Base-by-base conservation (phyloP, 1,140 invertebrate species). In the Anthonomus grandis region DNA sequence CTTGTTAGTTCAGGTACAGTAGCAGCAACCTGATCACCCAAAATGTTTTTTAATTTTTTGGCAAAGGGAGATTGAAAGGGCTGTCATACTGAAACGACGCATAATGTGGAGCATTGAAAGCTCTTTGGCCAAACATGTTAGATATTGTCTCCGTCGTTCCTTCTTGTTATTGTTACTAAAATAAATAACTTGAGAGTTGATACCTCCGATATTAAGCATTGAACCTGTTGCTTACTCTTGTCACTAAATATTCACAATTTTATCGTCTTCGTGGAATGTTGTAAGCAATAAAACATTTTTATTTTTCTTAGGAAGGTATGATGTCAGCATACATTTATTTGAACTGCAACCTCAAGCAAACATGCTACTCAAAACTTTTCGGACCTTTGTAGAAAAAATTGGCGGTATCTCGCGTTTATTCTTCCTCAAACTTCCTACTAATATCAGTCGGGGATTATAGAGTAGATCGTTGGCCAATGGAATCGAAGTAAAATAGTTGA, bases 351-450 rank as follows among this genome's bases (percentile, higher is more conserved):
- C 27, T 6, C 6, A n/a, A 6, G 27, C 27, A 6, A n/a, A 6
- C 6, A n/a, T 31, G n/a, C 27, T 31, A 31, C 27, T 31, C n/a
- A 8, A 8, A 31, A n/a, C 27, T 31, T 31, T 31, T 8, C 27
- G 27, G n/a, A 6, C n/a, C n/a, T 31, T 31, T 31, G 27, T 31
- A n/a, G n/a, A n/a, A n/a, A n/a, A n/a, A n/a, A n/a, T n/a, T n/a
- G 37, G 37, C 5, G 73, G 70, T 54, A 76, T 68, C 66, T 74
- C 70, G 51, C 45, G 57, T 61, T 73, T 77, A 27, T 74, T 76
- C 63, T 72, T 75, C 6, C 64, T 57, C 2, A 77, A 15, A n/a
- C 68, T 75, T 66, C 74, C 15, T 6, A 70, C 64, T 19, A 62
- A 56, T 5, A 66, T 72, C 10, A 70, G 37, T 22, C 36, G 64